Evolutionary conservation across 2,113 vertebrate species (phyloP).

Genomic region (Hippocampus comes): DNA sequence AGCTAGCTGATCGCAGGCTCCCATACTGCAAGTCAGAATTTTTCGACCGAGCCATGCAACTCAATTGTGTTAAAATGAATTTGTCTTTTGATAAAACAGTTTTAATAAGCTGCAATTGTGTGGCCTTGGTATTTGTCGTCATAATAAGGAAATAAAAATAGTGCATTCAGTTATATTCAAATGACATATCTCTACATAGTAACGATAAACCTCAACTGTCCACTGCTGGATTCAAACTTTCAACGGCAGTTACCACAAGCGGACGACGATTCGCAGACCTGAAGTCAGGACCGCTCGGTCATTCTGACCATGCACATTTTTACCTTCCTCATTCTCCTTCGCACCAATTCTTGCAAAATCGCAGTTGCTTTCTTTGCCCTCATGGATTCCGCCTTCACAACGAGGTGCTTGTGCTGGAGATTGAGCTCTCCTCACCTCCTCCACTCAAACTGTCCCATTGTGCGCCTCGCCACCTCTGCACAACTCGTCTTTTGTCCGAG

Average conservation of each 20-base stretch:
- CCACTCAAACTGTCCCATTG: constrained; percentile 65
- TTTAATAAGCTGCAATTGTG: too few relatives aligned
- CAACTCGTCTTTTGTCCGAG: constrained; percentile 61
- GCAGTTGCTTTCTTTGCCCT: constrained; percentile 26
- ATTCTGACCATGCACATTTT: neutral
- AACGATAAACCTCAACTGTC: neutral
- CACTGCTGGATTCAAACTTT: neutral
- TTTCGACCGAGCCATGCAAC: too few relatives aligned
- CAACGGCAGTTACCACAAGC: too few relatives aligned
- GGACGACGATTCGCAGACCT: neutral
- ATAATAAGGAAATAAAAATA: too few relatives aligned
- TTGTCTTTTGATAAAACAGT: too few relatives aligned
- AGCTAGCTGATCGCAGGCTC: too few relatives aligned
- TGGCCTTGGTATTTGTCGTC: too few relatives aligned
- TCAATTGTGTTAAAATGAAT: too few relatives aligned
- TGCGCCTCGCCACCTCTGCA: constrained; percentile 57
- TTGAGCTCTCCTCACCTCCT: constrained; percentile 52
- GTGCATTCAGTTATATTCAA: too few relatives aligned
- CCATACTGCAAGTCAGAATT: too few relatives aligned
- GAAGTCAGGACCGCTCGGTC: neutral
- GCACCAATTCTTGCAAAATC: constrained; percentile 32
- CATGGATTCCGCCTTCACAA: constrained; percentile 37
- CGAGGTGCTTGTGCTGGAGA: constrained; percentile 40
- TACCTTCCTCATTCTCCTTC: neutral
- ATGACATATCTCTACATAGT: too few relatives aligned